Percentiles rank a stretch among this genome's conserved stretches.
phyloP scores from a whole-genome alignment of 2,113 vertebrate species.

The Ailuropoda melanoleuca region DNA sequence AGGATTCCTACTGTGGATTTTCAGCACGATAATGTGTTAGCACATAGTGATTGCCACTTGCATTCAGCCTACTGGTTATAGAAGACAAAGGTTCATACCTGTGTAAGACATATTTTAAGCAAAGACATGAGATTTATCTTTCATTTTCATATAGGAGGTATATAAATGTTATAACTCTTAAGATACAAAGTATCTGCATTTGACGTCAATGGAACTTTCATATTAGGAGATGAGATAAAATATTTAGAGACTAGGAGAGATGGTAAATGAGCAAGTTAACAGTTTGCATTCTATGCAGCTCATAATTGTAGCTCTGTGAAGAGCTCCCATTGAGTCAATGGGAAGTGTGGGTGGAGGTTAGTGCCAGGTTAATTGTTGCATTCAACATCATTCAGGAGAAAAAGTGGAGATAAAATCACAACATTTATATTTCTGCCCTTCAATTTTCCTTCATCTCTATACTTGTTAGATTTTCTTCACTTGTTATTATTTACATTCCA shows the following conservation, averaged over 20 bases:
- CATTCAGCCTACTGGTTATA: background rate
- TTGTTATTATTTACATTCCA: constrained; percentile 37
- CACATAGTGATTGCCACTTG: background rate
- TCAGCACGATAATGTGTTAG: background rate
- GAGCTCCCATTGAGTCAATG: constrained; percentile 33
- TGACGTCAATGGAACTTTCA: background rate
- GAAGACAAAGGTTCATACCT: background rate
- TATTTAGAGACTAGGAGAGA: constrained; percentile 50
- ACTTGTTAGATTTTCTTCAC: constrained; percentile 45
- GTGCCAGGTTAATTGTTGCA: constrained; percentile 68
- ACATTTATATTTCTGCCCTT: constrained; percentile 45
- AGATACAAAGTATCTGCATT: background rate
- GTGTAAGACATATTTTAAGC: background rate
- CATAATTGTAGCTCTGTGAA: constrained; percentile 13
- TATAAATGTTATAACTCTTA: background rate
- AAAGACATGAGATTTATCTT: background rate
- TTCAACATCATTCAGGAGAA: constrained; percentile 64
- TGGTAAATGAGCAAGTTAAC: constrained; percentile 60
- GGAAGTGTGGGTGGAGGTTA: constrained; percentile 60
- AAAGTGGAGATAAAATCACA: constrained; percentile 47
- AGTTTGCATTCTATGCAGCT: constrained; percentile 29
- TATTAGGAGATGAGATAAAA: constrained; percentile 37
- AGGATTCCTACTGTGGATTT: background rate
- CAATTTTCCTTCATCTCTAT: constrained; percentile 37
- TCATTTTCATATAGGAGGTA: background rate